These are phyloP conservation scores for Sicus ferrugineus DNA, from an alignment of 2,888 invertebrate genomes.

Conservation along the genomic window DNA sequence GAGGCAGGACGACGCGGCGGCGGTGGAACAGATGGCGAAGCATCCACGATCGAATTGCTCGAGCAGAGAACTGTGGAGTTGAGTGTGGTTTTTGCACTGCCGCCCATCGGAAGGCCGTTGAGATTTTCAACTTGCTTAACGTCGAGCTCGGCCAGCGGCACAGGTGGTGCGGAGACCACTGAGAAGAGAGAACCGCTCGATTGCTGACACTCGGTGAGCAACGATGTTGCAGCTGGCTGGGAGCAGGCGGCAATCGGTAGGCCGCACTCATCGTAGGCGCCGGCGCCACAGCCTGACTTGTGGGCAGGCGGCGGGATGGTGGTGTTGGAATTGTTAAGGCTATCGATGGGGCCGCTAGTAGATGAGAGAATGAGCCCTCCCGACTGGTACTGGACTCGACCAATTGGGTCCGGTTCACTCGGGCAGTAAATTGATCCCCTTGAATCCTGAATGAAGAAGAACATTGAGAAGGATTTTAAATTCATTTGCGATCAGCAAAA, in stretches of 20 bases:
- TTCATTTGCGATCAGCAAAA: not conserved
- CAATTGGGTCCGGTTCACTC: conserved; percentile 65
- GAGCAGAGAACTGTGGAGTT: conserved; percentile 36
- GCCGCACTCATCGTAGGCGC: conserved; percentile 41
- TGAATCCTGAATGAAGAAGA: conserved; percentile 56
- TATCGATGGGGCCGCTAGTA: conserved; percentile 42
- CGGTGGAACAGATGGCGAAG: conserved; percentile 31
- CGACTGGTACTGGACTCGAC: conserved; percentile 65
- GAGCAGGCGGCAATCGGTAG: conserved; percentile 50
- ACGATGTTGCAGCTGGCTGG: conserved; percentile 50
- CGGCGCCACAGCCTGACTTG: too few relatives aligned
- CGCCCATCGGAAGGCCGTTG: conserved; percentile 43
- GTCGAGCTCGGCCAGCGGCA: conserved; percentile 65
- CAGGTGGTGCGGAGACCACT: conserved; percentile 74
- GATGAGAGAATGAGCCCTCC: conserved; percentile 62
- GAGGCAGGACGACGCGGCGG: conserved; percentile 45
- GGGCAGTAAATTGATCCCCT: conserved; percentile 65
- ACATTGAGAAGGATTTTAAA: not conserved
- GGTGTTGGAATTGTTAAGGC: conserved; percentile 43
- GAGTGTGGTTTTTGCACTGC: conserved; percentile 44
- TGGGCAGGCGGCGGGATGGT: conserved; percentile 37
- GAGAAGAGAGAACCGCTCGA: conserved; percentile 71
- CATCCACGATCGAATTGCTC: conserved; percentile 40
- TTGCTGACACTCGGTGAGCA: conserved; percentile 55
- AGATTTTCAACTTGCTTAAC: conserved; percentile 57